A percentile compares a stretch with the other conserved stretches of the same genome.
Conservation (phyloP, 2,113 vertebrate species). For the Charadrius vociferus region DNA sequence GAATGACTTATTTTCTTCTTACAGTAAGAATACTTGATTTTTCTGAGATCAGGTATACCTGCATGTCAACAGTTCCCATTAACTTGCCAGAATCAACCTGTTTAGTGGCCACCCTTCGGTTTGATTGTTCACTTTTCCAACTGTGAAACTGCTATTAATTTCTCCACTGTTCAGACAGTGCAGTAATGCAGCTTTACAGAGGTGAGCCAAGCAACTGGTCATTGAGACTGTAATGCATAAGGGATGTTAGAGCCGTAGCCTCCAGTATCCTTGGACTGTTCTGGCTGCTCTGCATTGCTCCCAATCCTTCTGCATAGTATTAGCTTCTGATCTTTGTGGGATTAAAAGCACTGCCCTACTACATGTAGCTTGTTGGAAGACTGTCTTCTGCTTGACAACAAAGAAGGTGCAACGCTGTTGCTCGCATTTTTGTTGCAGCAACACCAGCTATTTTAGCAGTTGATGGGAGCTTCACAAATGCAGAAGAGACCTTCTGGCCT, state of each 20-base stretch:
- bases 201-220: neutral
- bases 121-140: fast-evolving
- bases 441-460: neutral
- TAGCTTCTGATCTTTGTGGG: neutral
- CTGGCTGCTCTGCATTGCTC: neutral
- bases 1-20: neutral
- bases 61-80: neutral
- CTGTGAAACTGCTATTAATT: neutral
- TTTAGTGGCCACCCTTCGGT: neutral
- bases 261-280: neutral
- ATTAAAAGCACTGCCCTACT: neutral
- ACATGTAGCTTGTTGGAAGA: neutral
- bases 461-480: neutral
- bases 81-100: neutral
- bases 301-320: fast-evolving
- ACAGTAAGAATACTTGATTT: neutral
- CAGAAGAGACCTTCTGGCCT: neutral
- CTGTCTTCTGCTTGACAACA: neutral
- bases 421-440: neutral
- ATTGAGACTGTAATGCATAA: neutral
- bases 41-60: neutral
- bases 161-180: neutral
- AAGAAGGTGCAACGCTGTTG: neutral
- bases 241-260: neutral
- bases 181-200: neutral